Evolutionary conservation across 2,797 vertebrate species (phyloP).

Genomic region (Microctenopoma lineatum): DNA sequence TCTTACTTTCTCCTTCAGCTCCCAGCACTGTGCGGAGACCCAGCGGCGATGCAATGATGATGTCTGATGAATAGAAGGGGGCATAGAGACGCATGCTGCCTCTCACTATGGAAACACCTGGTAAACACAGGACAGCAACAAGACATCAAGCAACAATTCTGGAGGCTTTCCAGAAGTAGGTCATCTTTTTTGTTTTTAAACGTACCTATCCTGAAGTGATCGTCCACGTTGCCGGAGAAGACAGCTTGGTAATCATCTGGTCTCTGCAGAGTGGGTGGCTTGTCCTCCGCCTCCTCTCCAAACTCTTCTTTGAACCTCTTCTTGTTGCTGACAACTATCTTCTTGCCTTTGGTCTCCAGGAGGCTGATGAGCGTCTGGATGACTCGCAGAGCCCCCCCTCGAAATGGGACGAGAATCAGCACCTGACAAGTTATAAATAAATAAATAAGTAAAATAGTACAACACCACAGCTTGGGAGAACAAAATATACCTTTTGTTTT

Average conservation of each 20-base stretch:
- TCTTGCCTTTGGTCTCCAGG: constrained; percentile 88
- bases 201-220: constrained; percentile 96
- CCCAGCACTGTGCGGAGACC: constrained; percentile 94
- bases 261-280: constrained; percentile 86
- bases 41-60: constrained; percentile 94
- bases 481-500: background rate
- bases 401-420: constrained; percentile 92
- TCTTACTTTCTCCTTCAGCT: constrained; percentile 89
- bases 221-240: constrained; percentile 95
- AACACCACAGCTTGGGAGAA: background rate
- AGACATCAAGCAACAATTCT: background rate
- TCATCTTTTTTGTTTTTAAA: background rate
- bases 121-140: constrained; percentile 2
- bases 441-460: background rate
- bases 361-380: constrained; percentile 90
- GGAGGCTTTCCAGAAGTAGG: background rate
- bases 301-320: constrained; percentile 95
- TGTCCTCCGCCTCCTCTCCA: constrained; percentile 86
- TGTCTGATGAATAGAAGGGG: constrained; percentile 96
- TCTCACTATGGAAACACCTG: constrained; percentile 92
- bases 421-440: constrained; percentile 79
- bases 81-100: constrained; percentile 92
- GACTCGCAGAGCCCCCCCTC: constrained; percentile 88
- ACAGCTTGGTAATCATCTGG: constrained; percentile 94
- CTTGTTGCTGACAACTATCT: constrained; percentile 93